Conservation (phyloP, 2,113 vertebrate genomes). For the Catagonus wagneri region DNA sequence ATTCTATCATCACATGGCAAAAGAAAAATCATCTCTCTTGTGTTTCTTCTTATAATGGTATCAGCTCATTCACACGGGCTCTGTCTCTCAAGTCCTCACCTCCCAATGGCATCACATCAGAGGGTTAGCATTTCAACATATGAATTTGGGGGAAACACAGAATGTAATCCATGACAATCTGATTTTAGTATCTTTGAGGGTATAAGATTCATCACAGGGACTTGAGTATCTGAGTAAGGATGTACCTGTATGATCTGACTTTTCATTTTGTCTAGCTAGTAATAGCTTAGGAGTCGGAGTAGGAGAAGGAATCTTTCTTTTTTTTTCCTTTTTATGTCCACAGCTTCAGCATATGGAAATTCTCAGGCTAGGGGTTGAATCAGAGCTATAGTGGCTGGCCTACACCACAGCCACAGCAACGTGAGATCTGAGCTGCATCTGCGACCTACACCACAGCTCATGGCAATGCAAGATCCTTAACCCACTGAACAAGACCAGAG, state of each 20-base stretch:
- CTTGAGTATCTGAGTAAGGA: not conserved
- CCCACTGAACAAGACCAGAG: too few species aligned
- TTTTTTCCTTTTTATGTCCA: too few species aligned
- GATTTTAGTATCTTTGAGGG: not conserved
- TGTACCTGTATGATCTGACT: not conserved
- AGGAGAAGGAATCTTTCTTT: not conserved
- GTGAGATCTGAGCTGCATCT: too few species aligned
- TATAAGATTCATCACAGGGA: not conserved
- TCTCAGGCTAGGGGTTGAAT: too few species aligned
- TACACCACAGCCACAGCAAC: too few species aligned
- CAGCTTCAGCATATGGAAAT: too few species aligned
- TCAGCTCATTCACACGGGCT: not conserved
- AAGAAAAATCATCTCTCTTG: not conserved
- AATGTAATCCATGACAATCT: constrained; percentile 13
- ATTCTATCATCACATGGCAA: not conserved
- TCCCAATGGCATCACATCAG: not conserved
- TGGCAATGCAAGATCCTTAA: too few species aligned
- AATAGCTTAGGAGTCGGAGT: not conserved
- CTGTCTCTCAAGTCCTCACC: too few species aligned
- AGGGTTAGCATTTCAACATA: not conserved
- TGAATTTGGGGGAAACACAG: not conserved
- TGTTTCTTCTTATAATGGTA: not conserved
- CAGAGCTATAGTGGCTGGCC: too few species aligned
- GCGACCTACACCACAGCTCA: too few species aligned
- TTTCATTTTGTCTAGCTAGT: not conserved